Conservation (phyloP, 1,140 invertebrate genomes). For the Drosophila willistoni region DNA sequence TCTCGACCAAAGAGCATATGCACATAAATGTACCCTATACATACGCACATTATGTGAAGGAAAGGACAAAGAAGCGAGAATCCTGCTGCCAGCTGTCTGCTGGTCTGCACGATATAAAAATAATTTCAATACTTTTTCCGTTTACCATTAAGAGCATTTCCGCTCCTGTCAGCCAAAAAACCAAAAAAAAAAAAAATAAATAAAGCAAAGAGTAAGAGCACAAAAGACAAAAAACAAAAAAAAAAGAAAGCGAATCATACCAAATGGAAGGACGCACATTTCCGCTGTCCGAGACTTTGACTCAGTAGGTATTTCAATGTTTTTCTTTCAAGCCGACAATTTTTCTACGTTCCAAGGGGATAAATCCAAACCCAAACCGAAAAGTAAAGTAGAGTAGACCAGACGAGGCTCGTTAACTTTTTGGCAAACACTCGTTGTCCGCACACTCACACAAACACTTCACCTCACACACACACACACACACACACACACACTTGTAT, state of each 20-base stretch:
- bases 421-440: slow-evolving; percentile 19
- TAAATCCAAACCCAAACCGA: background rate
- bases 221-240: background rate
- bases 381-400: background rate
- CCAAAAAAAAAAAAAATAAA: background rate
- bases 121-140: slow-evolving; percentile 68
- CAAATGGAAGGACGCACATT: slow-evolving; percentile 35
- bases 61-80: slow-evolving; percentile 7
- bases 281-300: slow-evolving; percentile 32
- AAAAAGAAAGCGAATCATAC: background rate
- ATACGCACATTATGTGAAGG: background rate
- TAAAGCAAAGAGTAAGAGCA: slow-evolving; percentile 2
- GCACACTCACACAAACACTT: background rate
- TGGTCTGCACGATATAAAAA: slow-evolving; percentile 41
- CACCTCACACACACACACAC: background rate
- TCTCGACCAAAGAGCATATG: background rate
- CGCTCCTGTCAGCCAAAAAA: slow-evolving; percentile 19
- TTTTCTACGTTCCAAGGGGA: background rate
- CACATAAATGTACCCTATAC: background rate
- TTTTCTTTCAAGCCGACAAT: slow-evolving; percentile 5
- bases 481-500: background rate
- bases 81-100: slow-evolving; percentile 29
- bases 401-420: slow-evolving; percentile 35
- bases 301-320: slow-evolving; percentile 9
- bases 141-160: slow-evolving; percentile 64